Evolutionary conservation across 1,140 invertebrate species (phyloP).

Genomic region (Apolygus lucorum): DNA sequence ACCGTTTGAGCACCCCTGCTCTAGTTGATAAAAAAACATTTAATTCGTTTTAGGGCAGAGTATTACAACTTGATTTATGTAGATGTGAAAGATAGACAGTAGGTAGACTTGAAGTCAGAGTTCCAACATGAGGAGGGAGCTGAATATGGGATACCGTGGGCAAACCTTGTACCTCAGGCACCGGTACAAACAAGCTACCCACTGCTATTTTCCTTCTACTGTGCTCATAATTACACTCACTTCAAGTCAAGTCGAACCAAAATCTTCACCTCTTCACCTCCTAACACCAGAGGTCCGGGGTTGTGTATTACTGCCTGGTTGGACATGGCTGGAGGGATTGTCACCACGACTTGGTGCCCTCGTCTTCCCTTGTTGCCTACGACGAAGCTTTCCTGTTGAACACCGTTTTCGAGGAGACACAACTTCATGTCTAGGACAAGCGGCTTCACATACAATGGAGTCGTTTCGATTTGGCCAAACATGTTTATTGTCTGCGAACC

Average conservation of each 20-base stretch:
- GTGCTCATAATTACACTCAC: constrained; percentile 10
- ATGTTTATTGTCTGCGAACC: background rate
- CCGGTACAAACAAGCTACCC: no score
- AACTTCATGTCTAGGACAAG: constrained; percentile 21
- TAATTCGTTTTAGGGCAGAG: no score
- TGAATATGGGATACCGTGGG: no score
- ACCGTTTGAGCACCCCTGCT: no score
- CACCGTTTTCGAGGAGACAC: constrained; percentile 5
- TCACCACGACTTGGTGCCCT: background rate
- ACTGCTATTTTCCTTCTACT: no score
- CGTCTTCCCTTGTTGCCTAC: constrained; percentile 14
- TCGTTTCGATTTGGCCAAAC: background rate
- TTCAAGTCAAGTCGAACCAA: constrained; percentile 14
- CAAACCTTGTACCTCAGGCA: no score
- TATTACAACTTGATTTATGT: no score
- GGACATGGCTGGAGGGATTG: constrained; percentile 6
- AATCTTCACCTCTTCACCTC: background rate
- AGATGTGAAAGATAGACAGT: no score
- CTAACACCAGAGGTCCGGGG: background rate
- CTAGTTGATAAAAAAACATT: background rate
- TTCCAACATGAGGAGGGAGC: no score
- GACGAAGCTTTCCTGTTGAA: constrained; percentile 11
- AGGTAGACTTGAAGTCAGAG: no score
- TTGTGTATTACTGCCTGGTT: constrained; percentile 8
- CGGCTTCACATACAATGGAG: constrained; percentile 2